phyloP scores from a whole-genome alignment of 2,888 invertebrate genomes.

The Eudemis profundana region DNA sequence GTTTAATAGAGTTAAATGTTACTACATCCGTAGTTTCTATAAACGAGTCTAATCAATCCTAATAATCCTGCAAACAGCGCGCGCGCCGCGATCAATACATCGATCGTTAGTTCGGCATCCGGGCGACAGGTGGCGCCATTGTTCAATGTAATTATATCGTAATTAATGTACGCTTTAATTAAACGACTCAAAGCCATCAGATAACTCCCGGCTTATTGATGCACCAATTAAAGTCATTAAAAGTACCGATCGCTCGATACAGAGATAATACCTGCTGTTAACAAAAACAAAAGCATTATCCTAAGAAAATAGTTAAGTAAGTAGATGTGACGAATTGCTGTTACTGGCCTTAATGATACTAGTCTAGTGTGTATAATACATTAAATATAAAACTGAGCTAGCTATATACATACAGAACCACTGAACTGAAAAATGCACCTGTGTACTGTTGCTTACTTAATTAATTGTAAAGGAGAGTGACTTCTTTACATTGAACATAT shows the following conservation, averaged over 20 bases:
- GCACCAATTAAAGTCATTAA: slow-evolving; percentile 77
- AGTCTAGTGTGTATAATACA: too few species aligned
- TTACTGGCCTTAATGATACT: not conserved
- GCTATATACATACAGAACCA: too few species aligned
- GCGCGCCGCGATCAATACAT: slow-evolving; percentile 53
- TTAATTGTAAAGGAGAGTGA: too few species aligned
- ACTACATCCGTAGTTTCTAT: not conserved
- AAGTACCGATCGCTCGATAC: slow-evolving; percentile 51
- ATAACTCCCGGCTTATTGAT: slow-evolving; percentile 74
- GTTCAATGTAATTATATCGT: slow-evolving; percentile 79
- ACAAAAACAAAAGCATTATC: slow-evolving; percentile 49
- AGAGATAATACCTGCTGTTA: slow-evolving; percentile 39
- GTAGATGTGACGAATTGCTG: slow-evolving; percentile 9
- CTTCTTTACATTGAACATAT: too few species aligned
- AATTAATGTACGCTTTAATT: slow-evolving; percentile 80
- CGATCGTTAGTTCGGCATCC: slow-evolving; percentile 73
- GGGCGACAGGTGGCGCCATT: slow-evolving; percentile 76
- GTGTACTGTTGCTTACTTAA: too few species aligned
- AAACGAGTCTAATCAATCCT: slow-evolving; percentile 3
- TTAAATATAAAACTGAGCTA: too few species aligned
- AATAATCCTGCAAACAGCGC: slow-evolving; percentile 1
- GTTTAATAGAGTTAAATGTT: too few species aligned
- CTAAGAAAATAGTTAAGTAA: slow-evolving; percentile 22
- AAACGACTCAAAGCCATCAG: slow-evolving; percentile 64
- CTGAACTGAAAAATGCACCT: too few species aligned